A percentile compares a stretch with the other conserved stretches of the same genome.
These are phyloP conservation scores for Aradophagus sp. DNA, from an alignment of 1,140 invertebrate genomes.

Conservation along the genomic window DNA sequence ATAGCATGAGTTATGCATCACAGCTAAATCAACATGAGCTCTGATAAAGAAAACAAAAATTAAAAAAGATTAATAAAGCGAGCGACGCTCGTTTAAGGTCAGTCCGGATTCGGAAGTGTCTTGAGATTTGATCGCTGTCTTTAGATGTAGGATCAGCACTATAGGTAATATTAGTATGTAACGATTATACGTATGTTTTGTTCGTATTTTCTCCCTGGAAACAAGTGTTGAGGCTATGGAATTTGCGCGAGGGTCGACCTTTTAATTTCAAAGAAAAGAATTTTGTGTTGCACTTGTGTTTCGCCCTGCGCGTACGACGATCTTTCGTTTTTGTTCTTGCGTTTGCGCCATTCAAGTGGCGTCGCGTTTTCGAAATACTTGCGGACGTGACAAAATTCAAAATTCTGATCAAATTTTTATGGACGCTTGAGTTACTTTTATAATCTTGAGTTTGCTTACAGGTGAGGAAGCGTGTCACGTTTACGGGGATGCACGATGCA, in stretches of 20 bases:
- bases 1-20: no score
- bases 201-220: conserved; percentile 74
- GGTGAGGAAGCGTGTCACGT: conserved; percentile 70
- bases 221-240: conserved; percentile 75
- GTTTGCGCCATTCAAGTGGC: conserved; percentile 45
- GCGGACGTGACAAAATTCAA: conserved; percentile 74
- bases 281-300: conserved; percentile 46
- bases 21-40: no score
- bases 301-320: conserved; percentile 57
- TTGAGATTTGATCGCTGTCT: conserved; percentile 74
- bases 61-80: conserved; percentile 32
- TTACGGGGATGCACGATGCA: conserved; percentile 52
- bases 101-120: conserved; percentile 63
- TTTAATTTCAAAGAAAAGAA: conserved; percentile 46
- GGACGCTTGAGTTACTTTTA: conserved; percentile 68
- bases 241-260: conserved; percentile 55
- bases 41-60: no score
- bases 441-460: conserved; percentile 69
- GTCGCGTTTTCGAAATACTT: conserved; percentile 50
- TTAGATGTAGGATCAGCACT: conserved; percentile 68
- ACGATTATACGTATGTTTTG: conserved; percentile 74
- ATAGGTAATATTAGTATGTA: conserved; percentile 62
- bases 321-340: conserved; percentile 59
- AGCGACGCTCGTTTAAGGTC: conserved; percentile 46
- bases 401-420: conserved; percentile 71